Percentiles rank a stretch among this genome's conserved stretches.
These are phyloP conservation scores for Flabesymbios commensalis DNA, from an alignment of 2,888 invertebrate species.

Conservation along the genomic window DNA sequence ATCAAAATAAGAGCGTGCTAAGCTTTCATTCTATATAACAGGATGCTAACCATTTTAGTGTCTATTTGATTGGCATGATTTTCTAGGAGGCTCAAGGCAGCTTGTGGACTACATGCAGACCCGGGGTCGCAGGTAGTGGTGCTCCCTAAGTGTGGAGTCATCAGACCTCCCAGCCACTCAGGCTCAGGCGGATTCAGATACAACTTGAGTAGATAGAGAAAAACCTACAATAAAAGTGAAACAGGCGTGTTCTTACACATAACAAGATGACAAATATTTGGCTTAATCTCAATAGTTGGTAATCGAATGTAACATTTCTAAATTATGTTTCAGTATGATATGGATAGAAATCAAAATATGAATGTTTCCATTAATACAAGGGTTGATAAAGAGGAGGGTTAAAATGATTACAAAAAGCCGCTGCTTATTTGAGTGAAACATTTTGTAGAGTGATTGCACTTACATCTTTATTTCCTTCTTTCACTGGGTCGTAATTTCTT, in stretches of 20 bases:
- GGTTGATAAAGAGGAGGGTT: too few relatives aligned
- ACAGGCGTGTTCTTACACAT: neutral
- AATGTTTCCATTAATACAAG: too few relatives aligned
- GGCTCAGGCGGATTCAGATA: conserved; percentile 66
- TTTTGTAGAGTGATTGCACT: conserved; percentile 30
- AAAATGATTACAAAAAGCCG: too few relatives aligned
- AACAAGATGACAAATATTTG: neutral
- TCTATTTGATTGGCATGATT: conserved; percentile 84
- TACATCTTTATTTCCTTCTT: conserved; percentile 56
- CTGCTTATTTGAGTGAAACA: neutral
- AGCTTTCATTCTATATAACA: neutral
- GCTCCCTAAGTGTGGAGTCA: conserved; percentile 55
- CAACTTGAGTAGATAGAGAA: conserved; percentile 69
- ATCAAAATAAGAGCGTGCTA: neutral
- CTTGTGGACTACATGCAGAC: conserved; percentile 75
- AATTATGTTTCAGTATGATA: too few relatives aligned
- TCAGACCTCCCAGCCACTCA: conserved; percentile 55
- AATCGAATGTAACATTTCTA: too few relatives aligned
- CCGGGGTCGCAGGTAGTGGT: conserved; percentile 9
- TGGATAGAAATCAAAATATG: too few relatives aligned
- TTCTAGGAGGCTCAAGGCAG: conserved; percentile 79
- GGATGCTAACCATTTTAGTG: conserved; percentile 71
- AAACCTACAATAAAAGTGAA: conserved; percentile 64
- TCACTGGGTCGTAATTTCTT: conserved; percentile 66
- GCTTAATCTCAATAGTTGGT: neutral